Evolutionary conservation across 2,888 invertebrate genomes (phyloP).

Genomic region (Aleiodes testaceus): DNA sequence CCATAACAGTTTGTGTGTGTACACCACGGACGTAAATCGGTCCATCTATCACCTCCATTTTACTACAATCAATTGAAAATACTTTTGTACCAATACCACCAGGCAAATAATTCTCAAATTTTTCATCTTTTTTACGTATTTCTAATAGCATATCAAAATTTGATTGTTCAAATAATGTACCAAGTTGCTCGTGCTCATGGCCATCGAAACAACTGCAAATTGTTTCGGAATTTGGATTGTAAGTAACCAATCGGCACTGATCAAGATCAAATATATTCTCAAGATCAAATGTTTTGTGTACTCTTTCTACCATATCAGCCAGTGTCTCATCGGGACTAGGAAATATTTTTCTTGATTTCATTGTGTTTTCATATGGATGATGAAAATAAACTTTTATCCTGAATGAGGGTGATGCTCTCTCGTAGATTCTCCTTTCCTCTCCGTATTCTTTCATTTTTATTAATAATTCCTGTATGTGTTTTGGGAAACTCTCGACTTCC

Average conservation of each 20-base stretch:
- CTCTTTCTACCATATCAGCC: conserved; percentile 76
- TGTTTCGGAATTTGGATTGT: conserved; percentile 78
- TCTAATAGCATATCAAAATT: conserved; percentile 79
- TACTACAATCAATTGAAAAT: conserved; percentile 77
- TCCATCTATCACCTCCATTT: conserved; percentile 77
- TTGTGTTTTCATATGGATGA: conserved; percentile 76
- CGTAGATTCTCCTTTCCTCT: conserved; percentile 76
- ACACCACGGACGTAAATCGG: conserved; percentile 78
- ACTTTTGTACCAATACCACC: conserved; percentile 79
- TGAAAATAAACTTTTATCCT: conserved; percentile 80
- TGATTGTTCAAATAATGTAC: conserved; percentile 52
- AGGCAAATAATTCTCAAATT: conserved; percentile 78
- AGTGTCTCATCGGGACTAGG: conserved; percentile 78
- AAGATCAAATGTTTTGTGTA: conserved; percentile 77
- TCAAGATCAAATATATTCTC: conserved; percentile 77
- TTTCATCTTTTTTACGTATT: conserved; percentile 76
- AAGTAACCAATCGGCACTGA: conserved; percentile 83
- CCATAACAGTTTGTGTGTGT: conserved; percentile 75
- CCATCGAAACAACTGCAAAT: conserved; percentile 81
- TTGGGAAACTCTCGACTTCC: conserved; percentile 81
- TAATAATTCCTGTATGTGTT: conserved; percentile 80
- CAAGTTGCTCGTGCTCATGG: conserved; percentile 74
- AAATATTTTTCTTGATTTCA: conserved; percentile 76
- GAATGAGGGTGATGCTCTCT: conserved; percentile 78
- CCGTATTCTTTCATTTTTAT: conserved; percentile 80